Percentiles rank a stretch among this genome's conserved stretches.
Conservation (phyloP, 2,113 vertebrate species). For the Patagioenas fasciata region DNA sequence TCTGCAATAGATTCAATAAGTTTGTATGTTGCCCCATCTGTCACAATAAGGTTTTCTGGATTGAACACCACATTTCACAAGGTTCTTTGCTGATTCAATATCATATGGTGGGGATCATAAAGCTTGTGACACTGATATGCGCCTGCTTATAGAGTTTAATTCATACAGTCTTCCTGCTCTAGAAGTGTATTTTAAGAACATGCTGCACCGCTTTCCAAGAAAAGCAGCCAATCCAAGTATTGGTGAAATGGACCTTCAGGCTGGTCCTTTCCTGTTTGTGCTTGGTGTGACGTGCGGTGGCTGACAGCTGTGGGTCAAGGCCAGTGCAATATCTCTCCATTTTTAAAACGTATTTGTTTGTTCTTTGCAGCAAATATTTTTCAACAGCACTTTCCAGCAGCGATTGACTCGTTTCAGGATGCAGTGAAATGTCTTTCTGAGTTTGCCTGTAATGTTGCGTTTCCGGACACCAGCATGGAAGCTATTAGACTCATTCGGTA, state of each 20-base stretch:
- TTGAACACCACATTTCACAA: neutral
- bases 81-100: neutral
- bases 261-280: neutral
- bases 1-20: neutral
- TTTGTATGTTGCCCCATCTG: neutral
- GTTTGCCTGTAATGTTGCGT: conserved; percentile 95
- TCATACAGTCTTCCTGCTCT: neutral
- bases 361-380: conserved; percentile 87
- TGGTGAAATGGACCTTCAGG: neutral
- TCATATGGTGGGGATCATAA: neutral
- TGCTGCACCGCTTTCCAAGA: neutral
- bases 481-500: conserved; percentile 94
- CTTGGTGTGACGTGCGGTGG: rapidly evolving
- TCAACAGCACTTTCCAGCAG: conserved; percentile 92
- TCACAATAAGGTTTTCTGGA: neutral
- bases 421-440: conserved; percentile 97
- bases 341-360: neutral
- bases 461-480: conserved; percentile 98
- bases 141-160: neutral
- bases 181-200: neutral
- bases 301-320: neutral
- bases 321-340: neutral
- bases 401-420: conserved; percentile 97
- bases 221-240: neutral
- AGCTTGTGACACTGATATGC: neutral